Percentiles rank a stretch among this genome's conserved stretches.
Evolutionary conservation across 2,113 vertebrate species (phyloP).

Genomic region (Choloepus hoffmanni): DNA sequence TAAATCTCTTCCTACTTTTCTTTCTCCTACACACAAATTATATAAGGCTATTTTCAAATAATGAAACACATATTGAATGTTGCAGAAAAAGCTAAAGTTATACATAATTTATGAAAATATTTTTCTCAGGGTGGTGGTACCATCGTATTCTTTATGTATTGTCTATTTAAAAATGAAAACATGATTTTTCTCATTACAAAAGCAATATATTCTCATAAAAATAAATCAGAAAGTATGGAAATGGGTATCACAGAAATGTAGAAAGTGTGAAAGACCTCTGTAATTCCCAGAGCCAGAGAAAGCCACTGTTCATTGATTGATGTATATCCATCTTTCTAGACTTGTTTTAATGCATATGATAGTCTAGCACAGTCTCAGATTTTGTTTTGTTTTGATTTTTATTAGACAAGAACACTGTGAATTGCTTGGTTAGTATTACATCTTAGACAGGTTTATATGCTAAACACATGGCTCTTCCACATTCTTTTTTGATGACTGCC

Average conservation of each 20-base stretch:
- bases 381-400: conserved; percentile 33
- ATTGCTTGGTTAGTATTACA: background rate
- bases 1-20: conserved; percentile 25
- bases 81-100: background rate
- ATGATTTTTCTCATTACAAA: background rate
- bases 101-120: conserved; percentile 13
- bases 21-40: background rate
- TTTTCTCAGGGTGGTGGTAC: background rate
- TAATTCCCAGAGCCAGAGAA: background rate
- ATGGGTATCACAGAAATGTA: background rate
- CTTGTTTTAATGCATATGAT: background rate
- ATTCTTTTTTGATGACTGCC: background rate
- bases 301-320: background rate
- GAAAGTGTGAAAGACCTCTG: background rate
- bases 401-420: background rate
- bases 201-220: conserved; percentile 38
- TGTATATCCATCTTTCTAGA: background rate
- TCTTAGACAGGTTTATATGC: background rate
- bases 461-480: background rate
- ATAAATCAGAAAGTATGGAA: background rate
- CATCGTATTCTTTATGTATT: background rate
- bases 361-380: background rate
- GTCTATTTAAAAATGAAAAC: background rate
- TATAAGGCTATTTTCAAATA: conserved; percentile 50
- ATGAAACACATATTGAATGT: background rate